Evolutionary conservation across 2,888 invertebrate genomes (phyloP), one percentile per base, ranked within the genome.

Genomic region (Unio pictorum): DNA sequence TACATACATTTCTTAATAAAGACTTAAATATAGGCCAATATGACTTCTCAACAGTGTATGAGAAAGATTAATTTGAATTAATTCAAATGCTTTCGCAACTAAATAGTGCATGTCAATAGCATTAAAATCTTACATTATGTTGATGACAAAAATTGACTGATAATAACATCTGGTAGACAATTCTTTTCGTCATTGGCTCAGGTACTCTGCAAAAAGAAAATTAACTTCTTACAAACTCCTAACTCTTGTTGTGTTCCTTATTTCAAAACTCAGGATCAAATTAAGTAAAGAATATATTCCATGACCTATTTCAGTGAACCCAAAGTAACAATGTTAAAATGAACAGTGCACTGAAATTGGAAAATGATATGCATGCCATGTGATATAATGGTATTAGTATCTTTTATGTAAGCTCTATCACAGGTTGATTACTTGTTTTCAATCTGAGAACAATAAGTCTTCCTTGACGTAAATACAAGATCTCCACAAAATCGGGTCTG

Each of bases 111-210:
- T 45, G 45, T 45, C 15, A 45, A 45, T 45, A 45, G 45, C 15
- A 3, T 15, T 45, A 45, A 34, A 59, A 64, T 81, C 85, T 90
- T 85, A 91, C 91, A 89, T 97, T 96, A 91, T 98, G 96, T 71
- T 95, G 94, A 91, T 99, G 99, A 90, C 99, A 99, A 91, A 98
- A 99, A 66, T 95, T 95, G 20, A 99, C 94, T 0, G 98, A 98
- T 87, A 96, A 95, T 64, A 99, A 92, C 61, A 97, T 96, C 91
- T 99, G 99, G 94, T 96, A 98, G 72, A 95, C 94, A 70, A 99
- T 96, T 91, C 96, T 96, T 91, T 96, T 96, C 23, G 95, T 96
- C 69, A 96, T 92, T 69, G 94, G 92, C 87, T 98, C 97, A 3
- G 98, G 97, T 86, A 92, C 92, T 55, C 92, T 92, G 82, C 57